These are phyloP conservation scores for Lordiphosa mommai DNA, from an alignment of 1,140 invertebrate genomes.

Conservation along the genomic window DNA sequence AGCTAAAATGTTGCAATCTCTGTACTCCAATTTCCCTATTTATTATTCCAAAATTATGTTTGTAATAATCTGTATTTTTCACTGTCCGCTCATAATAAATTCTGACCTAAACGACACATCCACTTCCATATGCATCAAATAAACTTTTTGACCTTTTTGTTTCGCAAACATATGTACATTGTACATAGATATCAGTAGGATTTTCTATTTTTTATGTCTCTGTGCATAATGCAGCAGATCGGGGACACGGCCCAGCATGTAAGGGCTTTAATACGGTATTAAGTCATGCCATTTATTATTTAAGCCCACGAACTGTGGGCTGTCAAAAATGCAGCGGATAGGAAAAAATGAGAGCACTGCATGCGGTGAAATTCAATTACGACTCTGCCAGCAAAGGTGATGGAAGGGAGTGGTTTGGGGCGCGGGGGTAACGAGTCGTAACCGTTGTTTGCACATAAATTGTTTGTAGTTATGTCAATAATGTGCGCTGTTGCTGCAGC, in stretches of 20 bases:
- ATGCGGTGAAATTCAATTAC: conserved; percentile 66
- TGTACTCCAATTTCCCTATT: too few relatives aligned
- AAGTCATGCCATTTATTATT: conserved; percentile 73
- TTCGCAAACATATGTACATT: too few relatives aligned
- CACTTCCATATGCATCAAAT: too few relatives aligned
- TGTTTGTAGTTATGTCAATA: conserved; percentile 73
- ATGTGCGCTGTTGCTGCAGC: conserved; percentile 27
- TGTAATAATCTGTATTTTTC: too few relatives aligned
- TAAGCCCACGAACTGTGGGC: conserved; percentile 54
- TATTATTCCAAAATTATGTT: too few relatives aligned
- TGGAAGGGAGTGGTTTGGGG: background rate
- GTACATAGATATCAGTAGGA: conserved; percentile 22
- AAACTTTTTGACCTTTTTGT: conserved; percentile 36
- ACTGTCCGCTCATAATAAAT: conserved; percentile 36
- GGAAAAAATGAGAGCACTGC: conserved; percentile 18
- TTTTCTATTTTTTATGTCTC: conserved; percentile 20
- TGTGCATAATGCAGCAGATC: conserved; percentile 50
- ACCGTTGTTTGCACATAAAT: conserved; percentile 72
- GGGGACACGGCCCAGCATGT: conserved; percentile 24
- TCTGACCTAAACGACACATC: conserved; percentile 2
- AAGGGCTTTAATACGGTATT: conserved; percentile 65
- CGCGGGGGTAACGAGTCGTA: conserved; percentile 60
- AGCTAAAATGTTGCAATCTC: too few relatives aligned
- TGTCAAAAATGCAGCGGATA: conserved; percentile 50
- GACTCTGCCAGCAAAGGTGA: conserved; percentile 4